Evolutionary conservation across 2,888 invertebrate genomes (phyloP), one percentile per base, ranked within the genome.

Genomic region (Dryadula phaetusa): DNA sequence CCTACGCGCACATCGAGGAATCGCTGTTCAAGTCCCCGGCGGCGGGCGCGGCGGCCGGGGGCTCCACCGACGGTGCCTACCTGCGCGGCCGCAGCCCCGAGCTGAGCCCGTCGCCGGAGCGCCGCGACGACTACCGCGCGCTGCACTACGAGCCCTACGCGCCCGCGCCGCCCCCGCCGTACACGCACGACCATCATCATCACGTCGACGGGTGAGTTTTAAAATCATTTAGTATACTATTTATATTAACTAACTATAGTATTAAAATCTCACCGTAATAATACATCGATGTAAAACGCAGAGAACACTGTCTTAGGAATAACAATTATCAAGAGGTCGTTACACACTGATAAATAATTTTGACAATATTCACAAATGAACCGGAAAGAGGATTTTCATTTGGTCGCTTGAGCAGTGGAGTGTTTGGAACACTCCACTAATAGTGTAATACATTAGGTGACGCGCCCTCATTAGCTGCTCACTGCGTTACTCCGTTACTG

Each of bases 91-190:
- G 86, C 80, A 81, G 83, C 82, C 85, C 87, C 78, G 84, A 81
- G 62, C 80, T 77, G 69, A 81, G 81, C 77, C 86, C 88, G 14
- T 79, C 82, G 78, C 87, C 86, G 53, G 87, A 84, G 79, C 87
- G 83, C 73, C 84, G 86, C 75, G 87, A 85, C 67, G 86, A 87
- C 70, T 87, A 84, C 83, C 85, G 86, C 76, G 76, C 77, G 32
- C 75, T 83, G 74, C 89, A 85, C 84, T 87, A 90, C 85, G 89
- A 88, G 73, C 74, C 79, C 66, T 88, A 88, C 83, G 72, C 84
- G 72, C 77, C 82, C n/a, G 73, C 79, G 65, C 79, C 81, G 40
- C 82, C 83, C 69, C 78, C 86, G 73, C 82, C 84, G 76, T 85
- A 86, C 82, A 70, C 82, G 37, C 84, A 86, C 74, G 83, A 88